Evolutionary conservation across 2,113 vertebrate genomes (phyloP).

Genomic region (Orycteropus afer): DNA sequence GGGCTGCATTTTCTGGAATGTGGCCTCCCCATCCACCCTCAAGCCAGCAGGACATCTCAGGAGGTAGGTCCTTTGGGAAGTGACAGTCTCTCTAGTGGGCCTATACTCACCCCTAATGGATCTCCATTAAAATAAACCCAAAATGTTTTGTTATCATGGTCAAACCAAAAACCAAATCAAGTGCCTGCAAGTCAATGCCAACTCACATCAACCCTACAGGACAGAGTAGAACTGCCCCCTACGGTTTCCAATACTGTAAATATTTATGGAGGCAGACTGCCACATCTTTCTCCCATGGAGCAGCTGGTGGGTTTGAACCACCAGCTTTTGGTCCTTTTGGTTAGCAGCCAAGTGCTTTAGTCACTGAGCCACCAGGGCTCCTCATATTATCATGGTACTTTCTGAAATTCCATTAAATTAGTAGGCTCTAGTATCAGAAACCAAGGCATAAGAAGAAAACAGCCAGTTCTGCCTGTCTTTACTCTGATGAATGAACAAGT

Average conservation of each 20-base stretch:
- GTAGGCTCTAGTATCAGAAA: not conserved
- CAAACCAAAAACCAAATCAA: too few species aligned
- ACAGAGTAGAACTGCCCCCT: too few species aligned
- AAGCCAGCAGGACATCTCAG: not conserved
- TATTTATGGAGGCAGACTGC: too few species aligned
- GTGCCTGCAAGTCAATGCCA: too few species aligned
- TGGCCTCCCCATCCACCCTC: fast-evolving
- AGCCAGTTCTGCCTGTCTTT: not conserved
- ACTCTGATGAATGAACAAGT: not conserved
- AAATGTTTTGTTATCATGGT: not conserved
- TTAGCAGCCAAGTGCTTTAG: too few species aligned
- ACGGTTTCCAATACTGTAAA: too few species aligned
- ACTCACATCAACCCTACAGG: too few species aligned
- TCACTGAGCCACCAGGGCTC: too few species aligned
- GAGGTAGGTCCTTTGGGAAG: not conserved
- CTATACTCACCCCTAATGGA: fast-evolving
- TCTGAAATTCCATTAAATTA: not conserved
- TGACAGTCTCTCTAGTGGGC: not conserved
- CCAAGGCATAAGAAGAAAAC: not conserved
- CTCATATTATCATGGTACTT: too few species aligned
- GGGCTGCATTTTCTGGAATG: not conserved
- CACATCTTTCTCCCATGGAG: too few species aligned
- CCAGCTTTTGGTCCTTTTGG: too few species aligned
- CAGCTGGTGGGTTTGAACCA: too few species aligned
- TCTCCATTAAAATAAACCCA: not conserved